Conservation (phyloP, 23 tunicate genomes). For the Diplosoma virens region DNA sequence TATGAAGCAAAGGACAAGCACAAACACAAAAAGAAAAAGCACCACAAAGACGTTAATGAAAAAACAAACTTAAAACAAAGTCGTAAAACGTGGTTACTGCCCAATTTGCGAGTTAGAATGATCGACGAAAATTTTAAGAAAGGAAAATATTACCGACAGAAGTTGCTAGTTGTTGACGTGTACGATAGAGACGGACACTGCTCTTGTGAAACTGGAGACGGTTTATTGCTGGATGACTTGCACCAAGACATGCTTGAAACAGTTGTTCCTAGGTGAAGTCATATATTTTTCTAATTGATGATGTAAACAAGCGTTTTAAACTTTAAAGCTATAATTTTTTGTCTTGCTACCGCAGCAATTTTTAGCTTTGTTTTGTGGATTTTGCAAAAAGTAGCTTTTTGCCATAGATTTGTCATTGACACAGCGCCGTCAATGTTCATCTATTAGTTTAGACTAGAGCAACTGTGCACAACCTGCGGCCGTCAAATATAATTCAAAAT, state of each 20-base stretch:
- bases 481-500: no score
- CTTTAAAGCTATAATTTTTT: no score
- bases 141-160: slow-evolving; percentile 60
- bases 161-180: slow-evolving; percentile 69
- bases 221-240: slow-evolving; percentile 56
- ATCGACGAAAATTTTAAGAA: slow-evolving; percentile 44
- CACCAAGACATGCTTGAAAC: slow-evolving; percentile 80
- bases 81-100: slow-evolving; percentile 54
- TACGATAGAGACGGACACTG: slow-evolving; percentile 43
- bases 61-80: slow-evolving; percentile 12
- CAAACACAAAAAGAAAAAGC: neutral
- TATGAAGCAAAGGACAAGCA: slow-evolving; percentile 21
- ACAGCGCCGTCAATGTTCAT: no score
- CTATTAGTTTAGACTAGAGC: no score
- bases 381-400: no score
- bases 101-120: slow-evolving; percentile 68
- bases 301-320: no score
- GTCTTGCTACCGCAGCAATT: no score
- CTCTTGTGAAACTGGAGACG: slow-evolving; percentile 52
- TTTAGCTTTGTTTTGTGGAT: no score
- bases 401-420: no score
- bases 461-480: no score
- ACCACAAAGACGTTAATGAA: neutral
- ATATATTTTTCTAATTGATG: no score
- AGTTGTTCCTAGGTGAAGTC: slow-evolving; percentile 85